Percentiles rank a stretch among this genome's conserved stretches.
These are phyloP conservation scores for Arctia plantaginis DNA, from an alignment of 2,888 invertebrate species.

Conservation along the genomic window DNA sequence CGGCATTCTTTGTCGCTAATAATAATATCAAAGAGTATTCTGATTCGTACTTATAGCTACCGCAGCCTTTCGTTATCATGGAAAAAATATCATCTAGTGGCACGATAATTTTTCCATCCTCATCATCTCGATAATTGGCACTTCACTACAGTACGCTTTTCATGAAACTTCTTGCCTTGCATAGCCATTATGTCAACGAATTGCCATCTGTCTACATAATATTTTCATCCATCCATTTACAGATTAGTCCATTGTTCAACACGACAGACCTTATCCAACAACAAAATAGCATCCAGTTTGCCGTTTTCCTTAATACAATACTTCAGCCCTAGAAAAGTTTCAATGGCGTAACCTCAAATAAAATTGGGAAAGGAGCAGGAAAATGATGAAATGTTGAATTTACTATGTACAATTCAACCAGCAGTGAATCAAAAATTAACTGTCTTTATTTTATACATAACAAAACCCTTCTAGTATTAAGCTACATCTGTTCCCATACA, in stretches of 20 bases:
- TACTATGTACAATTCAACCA: not conserved
- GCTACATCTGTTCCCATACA: slow-evolving; percentile 27
- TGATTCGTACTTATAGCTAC: too few species aligned
- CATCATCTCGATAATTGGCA: not conserved
- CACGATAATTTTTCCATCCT: not conserved
- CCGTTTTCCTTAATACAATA: too few species aligned
- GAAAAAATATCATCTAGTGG: too few species aligned
- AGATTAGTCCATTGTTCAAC: too few species aligned
- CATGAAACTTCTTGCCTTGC: not conserved
- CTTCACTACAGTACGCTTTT: not conserved
- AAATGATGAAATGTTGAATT: too few species aligned
- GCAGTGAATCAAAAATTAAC: not conserved
- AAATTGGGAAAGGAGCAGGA: not conserved
- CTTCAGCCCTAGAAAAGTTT: too few species aligned
- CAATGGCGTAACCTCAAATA: too few species aligned
- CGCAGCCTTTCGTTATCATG: too few species aligned
- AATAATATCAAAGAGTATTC: too few species aligned
- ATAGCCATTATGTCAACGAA: not conserved
- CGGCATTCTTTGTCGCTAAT: too few species aligned
- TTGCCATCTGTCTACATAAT: not conserved
- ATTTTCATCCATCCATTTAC: not conserved
- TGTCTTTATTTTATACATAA: not conserved
- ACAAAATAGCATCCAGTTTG: too few species aligned
- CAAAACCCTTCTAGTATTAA: slow-evolving; percentile 42
- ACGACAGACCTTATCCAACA: too few species aligned